Base-by-base conservation (phyloP, 2,888 invertebrate species). In the Apocheima hispidaria region DNA sequence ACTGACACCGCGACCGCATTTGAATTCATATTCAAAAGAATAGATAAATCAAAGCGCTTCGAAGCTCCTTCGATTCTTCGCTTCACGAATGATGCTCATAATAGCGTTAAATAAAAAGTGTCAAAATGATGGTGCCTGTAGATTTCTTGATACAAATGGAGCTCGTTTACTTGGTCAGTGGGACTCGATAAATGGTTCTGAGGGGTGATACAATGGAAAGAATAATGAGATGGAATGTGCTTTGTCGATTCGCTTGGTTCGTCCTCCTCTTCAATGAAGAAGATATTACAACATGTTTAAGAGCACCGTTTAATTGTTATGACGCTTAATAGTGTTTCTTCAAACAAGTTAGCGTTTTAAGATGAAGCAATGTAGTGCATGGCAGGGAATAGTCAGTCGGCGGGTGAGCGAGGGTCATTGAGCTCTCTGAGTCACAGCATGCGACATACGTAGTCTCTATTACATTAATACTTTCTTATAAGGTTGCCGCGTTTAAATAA, bases 381-480 rank as follows among this genome's bases (percentile, higher is more conserved):
- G 77, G 77, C 75, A 77, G 81, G 86, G 88, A 86, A 86, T 86
- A 89, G 87, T 86, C 79, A 81, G 85, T 81, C 83, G 84, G 81
- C 82, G 83, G 75, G 78, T 75, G 78, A 74, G 74, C 79, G 79
- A 74, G 86, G 91, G 88, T 91, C 90, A 89, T 81, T 83, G 90
- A 79, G 83, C 89, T 80, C 82, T 75, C 78, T 90, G 91, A 91
- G 72, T 91, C 91, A 90, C 83, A 79, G 80, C 77, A 79, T 79
- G 86, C 86, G 86, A 88, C 87, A 84, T 81, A 83, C 81, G 85
- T 82, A 85, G 82, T 82, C 81, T 85, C 87, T 88, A 90, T 89
- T 85, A 90, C 87, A 85, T 87, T 90, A 90, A 88, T 89, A 88
- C 88, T 91, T 91, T 92, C 90, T 82, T 90, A 90, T 88, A 90